A percentile compares a stretch with the other conserved stretches of the same genome.
These are phyloP conservation scores for Nemurella pictetii DNA, from an alignment of 2,888 invertebrate genomes.

Conservation along the genomic window DNA sequence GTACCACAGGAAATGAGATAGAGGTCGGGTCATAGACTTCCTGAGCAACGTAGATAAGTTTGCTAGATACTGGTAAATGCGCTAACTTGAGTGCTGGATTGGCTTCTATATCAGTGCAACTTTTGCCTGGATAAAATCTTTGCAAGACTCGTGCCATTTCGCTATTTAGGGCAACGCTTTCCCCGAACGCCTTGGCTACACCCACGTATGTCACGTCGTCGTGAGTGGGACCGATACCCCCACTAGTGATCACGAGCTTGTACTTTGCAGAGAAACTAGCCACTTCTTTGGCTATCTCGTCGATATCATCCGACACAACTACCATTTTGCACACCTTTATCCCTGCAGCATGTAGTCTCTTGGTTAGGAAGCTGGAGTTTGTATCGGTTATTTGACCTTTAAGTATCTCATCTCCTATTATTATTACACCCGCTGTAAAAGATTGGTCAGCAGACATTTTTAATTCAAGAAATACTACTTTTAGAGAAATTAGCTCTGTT, in stretches of 20 bases:
- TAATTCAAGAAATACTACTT: neutral
- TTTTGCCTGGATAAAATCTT: conserved; percentile 43
- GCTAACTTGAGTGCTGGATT: conserved; percentile 49
- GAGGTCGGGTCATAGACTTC: conserved; percentile 42
- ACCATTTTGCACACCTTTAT: conserved; percentile 59
- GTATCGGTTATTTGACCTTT: conserved; percentile 66
- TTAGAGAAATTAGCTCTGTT: neutral
- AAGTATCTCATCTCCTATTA: conserved; percentile 70
- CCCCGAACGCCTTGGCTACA: conserved; percentile 53
- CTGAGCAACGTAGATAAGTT: conserved; percentile 52
- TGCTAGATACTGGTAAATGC: conserved; percentile 50
- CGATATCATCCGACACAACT: conserved; percentile 60
- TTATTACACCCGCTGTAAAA: conserved; percentile 50
- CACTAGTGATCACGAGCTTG: conserved; percentile 62
- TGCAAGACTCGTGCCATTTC: conserved; percentile 48
- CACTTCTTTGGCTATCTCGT: conserved; percentile 60
- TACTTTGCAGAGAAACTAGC: conserved; percentile 53
- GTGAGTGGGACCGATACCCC: conserved; percentile 71
- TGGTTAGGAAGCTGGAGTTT: conserved; percentile 61
- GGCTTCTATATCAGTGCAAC: conserved; percentile 41
- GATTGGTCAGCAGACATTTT: neutral
- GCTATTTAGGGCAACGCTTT: conserved; percentile 48
- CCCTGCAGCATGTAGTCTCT: conserved; percentile 57
- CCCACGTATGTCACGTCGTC: conserved; percentile 69
- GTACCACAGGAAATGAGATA: conserved; percentile 47